phyloP scores from a whole-genome alignment of 2,797 vertebrate genomes.

The Microctenopoma stevenorrisi region DNA sequence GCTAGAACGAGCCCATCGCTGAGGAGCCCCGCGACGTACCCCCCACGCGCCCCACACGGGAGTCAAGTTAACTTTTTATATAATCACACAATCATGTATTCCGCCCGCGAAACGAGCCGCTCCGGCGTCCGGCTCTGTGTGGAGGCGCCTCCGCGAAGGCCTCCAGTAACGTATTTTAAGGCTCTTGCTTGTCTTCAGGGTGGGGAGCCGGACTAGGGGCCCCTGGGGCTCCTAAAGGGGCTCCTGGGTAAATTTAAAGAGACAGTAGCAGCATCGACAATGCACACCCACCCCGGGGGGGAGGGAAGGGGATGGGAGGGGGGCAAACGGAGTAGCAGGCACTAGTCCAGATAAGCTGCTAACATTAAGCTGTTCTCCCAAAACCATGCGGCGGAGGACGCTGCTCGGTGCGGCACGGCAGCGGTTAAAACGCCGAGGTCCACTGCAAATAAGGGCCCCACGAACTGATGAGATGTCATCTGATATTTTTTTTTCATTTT shows the following conservation, averaged over 20 bases:
- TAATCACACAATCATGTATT: slow-evolving; percentile 44
- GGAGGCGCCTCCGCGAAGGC: slow-evolving; percentile 67
- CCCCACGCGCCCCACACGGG: slow-evolving; percentile 67
- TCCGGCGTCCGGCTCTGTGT: slow-evolving; percentile 43
- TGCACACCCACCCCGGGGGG: slow-evolving; percentile 68
- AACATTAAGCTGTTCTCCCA: slow-evolving; percentile 39
- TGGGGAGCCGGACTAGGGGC: slow-evolving; percentile 95
- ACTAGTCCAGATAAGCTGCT: slow-evolving; percentile 64
- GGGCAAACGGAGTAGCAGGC: slow-evolving; percentile 51
- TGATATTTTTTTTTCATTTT: neutral
- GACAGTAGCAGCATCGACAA: slow-evolving; percentile 86
- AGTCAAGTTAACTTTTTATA: slow-evolving; percentile 85
- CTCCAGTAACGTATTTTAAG: slow-evolving; percentile 83
- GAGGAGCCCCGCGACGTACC: slow-evolving; percentile 59
- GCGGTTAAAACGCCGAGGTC: slow-evolving; percentile 39
- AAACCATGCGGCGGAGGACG: slow-evolving; percentile 10
- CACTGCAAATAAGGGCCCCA: slow-evolving; percentile 40
- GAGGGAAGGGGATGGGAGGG: slow-evolving; percentile 49
- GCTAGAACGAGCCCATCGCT: slow-evolving; percentile 60
- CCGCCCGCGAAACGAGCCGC: slow-evolving; percentile 12
- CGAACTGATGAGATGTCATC: neutral
- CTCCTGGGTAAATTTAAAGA: slow-evolving; percentile 99
- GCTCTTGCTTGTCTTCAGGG: slow-evolving; percentile 89
- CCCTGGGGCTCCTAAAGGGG: slow-evolving; percentile 98
- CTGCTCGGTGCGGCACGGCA: slow-evolving; percentile 21